Base-by-base conservation (phyloP, 2,797 vertebrate genomes). In the Notoglanidium macrostoma region DNA sequence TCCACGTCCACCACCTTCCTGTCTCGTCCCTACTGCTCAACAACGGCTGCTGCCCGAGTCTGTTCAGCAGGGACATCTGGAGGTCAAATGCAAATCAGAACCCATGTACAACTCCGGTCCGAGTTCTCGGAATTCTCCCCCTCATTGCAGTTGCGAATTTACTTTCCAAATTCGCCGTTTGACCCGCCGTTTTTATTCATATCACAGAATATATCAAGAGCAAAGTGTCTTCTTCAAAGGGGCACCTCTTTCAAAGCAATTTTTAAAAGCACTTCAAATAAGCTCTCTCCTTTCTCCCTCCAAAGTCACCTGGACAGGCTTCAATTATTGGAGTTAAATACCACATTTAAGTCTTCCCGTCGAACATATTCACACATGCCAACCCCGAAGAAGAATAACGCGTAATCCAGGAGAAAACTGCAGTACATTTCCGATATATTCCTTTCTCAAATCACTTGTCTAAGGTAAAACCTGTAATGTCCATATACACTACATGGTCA, bases 251-350 rank as follows among this genome's bases (percentile, higher is more conserved):
- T 55, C 40, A 5, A 80, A 59, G 11, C 32, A 23, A 6, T 80
- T 61, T 8, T n/a, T 51, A 29, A 55, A 35, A 35, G 1, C 10
- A 23, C 29, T 63, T 63, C 23, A 63, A 40, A 61, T 23, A 81
- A 63, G n/a, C 21, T 19, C 14, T 14, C 29, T 79, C 32, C 54
- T 40, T 61, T 61, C 78, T 40, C 11, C 11, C 57, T 80, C 35
- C 78, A 80, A 61, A 59, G 59, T 81, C 40, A 81, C 59, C 59
- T 49, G 79, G 79, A 82, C 59, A 82, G 14, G 57, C 59, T 65
- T 63, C 9, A 82, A 82, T 67, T 82, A 82, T 82, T 32, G 51
- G 17, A 82, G 67, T 29, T 65, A 82, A 67, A 82, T 82, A 65
- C 44, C 79, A 65, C 61, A 51, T 65, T 65, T 65, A 65, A 82